These are phyloP conservation scores for Halocynthia roretzi DNA, from an alignment of 23 tunicate species.

Conservation along the genomic window DNA sequence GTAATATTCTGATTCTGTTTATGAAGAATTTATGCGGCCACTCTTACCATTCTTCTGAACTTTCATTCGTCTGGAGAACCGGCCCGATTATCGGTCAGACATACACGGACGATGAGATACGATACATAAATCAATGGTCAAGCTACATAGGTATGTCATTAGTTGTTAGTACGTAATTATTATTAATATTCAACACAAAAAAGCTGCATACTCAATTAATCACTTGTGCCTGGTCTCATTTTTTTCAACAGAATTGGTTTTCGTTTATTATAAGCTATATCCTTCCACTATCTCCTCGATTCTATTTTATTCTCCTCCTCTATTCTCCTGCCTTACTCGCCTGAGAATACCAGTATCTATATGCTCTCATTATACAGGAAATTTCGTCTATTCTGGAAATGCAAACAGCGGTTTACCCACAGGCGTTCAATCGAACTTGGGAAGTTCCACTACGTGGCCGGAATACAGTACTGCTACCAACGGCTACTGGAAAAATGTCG, in stretches of 20 bases:
- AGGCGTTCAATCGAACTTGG: slow-evolving; percentile 10
- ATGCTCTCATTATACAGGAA: slow-evolving; percentile 19
- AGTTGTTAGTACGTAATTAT: not conserved
- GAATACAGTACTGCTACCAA: slow-evolving; percentile 16
- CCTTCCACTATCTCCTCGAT: too few species aligned
- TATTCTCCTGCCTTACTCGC: too few species aligned
- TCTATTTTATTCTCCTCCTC: too few species aligned
- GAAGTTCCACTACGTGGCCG: slow-evolving; percentile 38
- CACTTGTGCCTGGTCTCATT: not conserved
- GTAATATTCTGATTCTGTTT: too few species aligned
- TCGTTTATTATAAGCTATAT: too few species aligned
- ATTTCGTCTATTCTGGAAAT: slow-evolving; percentile 51
- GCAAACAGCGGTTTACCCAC: slow-evolving; percentile 45
- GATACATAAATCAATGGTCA: slow-evolving; percentile 45
- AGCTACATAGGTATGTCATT: slow-evolving; percentile 38
- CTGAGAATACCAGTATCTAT: too few species aligned
- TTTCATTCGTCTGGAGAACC: slow-evolving; percentile 61
- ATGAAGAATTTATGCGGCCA: slow-evolving; percentile 52
- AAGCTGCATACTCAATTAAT: not conserved
- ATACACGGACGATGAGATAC: slow-evolving; percentile 34
- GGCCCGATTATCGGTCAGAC: slow-evolving; percentile 59
- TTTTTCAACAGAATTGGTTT: not conserved
- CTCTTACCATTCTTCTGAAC: slow-evolving; percentile 55
- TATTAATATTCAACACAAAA: not conserved
- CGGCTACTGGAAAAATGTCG: slow-evolving; percentile 29